A percentile compares a stretch with the other conserved stretches of the same genome.
Evolutionary conservation across 2,797 vertebrate species (phyloP).

Genomic region (Meriones psammophilus): DNA sequence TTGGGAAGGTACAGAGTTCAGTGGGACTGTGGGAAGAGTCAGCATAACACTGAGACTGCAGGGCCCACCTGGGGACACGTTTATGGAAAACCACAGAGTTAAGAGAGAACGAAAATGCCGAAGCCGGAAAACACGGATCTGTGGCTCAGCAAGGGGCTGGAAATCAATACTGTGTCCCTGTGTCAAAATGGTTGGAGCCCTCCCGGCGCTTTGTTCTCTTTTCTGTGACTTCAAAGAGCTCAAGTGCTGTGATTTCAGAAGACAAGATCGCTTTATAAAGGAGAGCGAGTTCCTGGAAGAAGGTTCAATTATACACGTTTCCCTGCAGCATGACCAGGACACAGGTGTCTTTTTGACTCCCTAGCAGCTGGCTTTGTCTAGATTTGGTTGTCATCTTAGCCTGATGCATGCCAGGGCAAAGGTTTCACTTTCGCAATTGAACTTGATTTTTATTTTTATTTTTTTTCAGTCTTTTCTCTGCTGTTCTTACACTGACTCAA

Average conservation of each 20-base stretch:
- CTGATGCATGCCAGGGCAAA: neutral
- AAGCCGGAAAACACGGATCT: neutral
- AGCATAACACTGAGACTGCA: neutral
- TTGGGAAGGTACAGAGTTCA: slow-evolving; percentile 38
- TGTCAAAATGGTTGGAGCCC: neutral
- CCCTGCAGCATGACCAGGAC: neutral
- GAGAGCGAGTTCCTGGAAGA: neutral
- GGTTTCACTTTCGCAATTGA: neutral
- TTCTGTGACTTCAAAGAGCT: slow-evolving; percentile 44
- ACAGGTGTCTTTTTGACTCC: neutral
- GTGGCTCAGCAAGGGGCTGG: neutral
- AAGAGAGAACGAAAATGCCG: neutral
- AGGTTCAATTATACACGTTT: neutral
- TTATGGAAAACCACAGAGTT: slow-evolving; percentile 19
- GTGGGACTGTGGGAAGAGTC: neutral
- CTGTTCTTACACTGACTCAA: neutral
- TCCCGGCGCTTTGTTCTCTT: neutral
- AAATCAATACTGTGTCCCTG: slow-evolving; percentile 20
- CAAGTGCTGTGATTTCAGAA: slow-evolving; percentile 27
- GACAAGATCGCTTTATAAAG: slow-evolving; percentile 45
- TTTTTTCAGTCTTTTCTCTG: neutral
- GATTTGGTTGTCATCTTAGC: neutral
- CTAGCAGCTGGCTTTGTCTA: neutral
- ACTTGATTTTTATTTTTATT: neutral
- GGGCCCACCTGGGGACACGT: neutral